phyloP scores from a whole-genome alignment of 2,888 invertebrate species.

The Drosophila prostipennis region DNA sequence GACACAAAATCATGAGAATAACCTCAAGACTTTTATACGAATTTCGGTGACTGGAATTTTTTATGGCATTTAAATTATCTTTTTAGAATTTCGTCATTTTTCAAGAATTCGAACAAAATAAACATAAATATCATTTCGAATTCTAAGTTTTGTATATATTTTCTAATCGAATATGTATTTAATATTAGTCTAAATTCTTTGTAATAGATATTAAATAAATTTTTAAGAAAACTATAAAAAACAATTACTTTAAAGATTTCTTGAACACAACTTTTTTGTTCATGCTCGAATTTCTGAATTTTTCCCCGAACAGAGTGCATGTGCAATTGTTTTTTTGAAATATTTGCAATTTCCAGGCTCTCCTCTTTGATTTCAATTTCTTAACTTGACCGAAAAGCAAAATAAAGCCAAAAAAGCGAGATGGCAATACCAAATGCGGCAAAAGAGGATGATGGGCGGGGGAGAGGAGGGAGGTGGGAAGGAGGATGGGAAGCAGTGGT shows the following conservation, averaged over 20 bases:
- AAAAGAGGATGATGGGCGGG: background rate
- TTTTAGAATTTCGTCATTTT: background rate
- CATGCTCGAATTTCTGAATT: conserved; percentile 5
- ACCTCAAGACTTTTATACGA: background rate
- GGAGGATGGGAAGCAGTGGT: background rate
- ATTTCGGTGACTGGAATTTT: background rate
- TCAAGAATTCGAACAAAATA: background rate
- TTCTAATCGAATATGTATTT: no score
- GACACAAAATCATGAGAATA: background rate
- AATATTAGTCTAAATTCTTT: no score
- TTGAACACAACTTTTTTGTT: no score
- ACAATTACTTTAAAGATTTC: no score
- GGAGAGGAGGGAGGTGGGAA: no score
- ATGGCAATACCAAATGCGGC: conserved; percentile 32
- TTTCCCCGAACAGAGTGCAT: conserved; percentile 1
- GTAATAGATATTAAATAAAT: no score
- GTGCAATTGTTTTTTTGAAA: background rate
- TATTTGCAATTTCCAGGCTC: conserved; percentile 25
- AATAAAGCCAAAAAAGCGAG: conserved; percentile 10
- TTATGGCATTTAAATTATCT: background rate
- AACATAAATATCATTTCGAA: background rate
- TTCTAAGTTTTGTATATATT: no score
- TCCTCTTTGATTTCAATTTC: conserved; percentile 36
- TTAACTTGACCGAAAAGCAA: conserved; percentile 19
- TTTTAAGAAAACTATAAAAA: no score